Percentiles rank a stretch among this genome's conserved stretches.
phyloP scores from a whole-genome alignment of 2,113 vertebrate genomes.

The Microcebus lehilahytsara region DNA sequence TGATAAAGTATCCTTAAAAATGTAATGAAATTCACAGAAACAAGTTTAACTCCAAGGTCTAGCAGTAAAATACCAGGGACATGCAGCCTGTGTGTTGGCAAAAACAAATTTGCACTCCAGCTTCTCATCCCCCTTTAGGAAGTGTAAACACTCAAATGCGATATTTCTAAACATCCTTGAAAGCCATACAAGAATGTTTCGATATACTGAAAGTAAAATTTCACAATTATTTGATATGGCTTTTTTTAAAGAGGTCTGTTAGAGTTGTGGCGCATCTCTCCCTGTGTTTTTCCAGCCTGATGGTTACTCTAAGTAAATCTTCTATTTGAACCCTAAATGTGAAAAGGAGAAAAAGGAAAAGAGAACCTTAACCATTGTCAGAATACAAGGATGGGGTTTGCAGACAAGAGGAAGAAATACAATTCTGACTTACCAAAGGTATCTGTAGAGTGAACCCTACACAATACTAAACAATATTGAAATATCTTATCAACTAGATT shows the following conservation, averaged over 20 bases:
- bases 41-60: not conserved
- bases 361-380: not conserved
- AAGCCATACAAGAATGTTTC: not conserved
- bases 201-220: not conserved
- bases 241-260: not conserved
- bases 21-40: not conserved
- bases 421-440: not conserved
- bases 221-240: not conserved
- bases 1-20: not conserved
- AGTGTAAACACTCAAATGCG: not conserved
- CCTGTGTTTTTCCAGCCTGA: not conserved
- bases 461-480: not conserved
- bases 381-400: rapidly evolving
- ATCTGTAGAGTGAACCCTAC: not conserved
- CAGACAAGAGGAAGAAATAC: not conserved
- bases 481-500: not conserved
- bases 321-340: not conserved
- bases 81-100: not conserved
- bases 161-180: not conserved
- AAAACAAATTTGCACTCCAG: not conserved
- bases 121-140: not conserved
- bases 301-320: not conserved
- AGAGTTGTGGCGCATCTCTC: not conserved
- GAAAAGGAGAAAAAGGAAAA: not conserved
- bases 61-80: not conserved